Conservation (phyloP, 2,113 vertebrate genomes). For the Mirza zaza region DNA sequence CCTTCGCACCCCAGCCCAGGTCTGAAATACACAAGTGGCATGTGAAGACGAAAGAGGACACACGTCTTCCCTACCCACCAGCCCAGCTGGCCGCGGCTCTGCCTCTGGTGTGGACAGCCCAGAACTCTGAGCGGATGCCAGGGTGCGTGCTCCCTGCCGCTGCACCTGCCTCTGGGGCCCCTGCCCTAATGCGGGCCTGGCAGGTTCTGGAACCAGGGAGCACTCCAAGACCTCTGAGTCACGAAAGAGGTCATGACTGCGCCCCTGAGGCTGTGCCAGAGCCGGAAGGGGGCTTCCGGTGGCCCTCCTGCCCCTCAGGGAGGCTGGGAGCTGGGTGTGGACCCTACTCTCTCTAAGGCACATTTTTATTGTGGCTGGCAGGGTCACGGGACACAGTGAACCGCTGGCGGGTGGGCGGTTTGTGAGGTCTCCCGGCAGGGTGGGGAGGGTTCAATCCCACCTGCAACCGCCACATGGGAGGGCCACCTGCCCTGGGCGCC, state of each 20-base stretch:
- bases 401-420: neutral
- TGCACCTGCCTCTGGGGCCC: neutral
- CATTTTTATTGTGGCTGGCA: neutral
- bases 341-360: neutral
- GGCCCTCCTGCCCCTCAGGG: too few relatives aligned
- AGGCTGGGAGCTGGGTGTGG: neutral
- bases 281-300: neutral
- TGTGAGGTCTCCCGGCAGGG: neutral
- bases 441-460: neutral
- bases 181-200: neutral
- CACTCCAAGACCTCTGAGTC: neutral
- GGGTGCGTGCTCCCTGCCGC: accelerated
- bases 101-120: neutral
- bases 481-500: too few relatives aligned
- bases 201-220: neutral
- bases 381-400: neutral
- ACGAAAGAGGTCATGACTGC: neutral
- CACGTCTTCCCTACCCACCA: neutral
- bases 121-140: neutral
- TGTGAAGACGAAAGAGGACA: neutral
- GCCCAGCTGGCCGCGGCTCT: neutral
- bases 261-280: neutral
- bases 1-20: neutral
- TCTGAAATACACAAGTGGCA: neutral
- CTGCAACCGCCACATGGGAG: neutral